Evolutionary conservation across 2,113 vertebrate species (phyloP).

Genomic region (Microcebus jonahi): DNA sequence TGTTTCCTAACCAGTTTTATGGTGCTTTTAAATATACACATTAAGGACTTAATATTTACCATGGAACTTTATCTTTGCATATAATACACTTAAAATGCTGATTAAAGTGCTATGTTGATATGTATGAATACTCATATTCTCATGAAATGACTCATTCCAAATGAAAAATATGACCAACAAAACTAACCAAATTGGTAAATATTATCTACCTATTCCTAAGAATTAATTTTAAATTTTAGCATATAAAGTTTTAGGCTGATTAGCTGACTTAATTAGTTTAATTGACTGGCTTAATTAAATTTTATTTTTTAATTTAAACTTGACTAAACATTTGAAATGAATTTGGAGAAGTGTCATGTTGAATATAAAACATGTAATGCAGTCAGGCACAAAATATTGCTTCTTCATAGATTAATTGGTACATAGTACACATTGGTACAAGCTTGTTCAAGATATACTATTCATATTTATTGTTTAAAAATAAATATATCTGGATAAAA

Average conservation of each 20-base stretch:
- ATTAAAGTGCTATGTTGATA: background rate
- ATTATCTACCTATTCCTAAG: background rate
- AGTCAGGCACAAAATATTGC: background rate
- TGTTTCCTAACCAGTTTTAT: background rate
- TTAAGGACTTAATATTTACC: background rate
- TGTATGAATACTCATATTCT: background rate
- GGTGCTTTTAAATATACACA: slow-evolving; percentile 4
- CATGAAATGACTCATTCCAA: background rate
- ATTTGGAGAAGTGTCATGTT: slow-evolving; percentile 26
- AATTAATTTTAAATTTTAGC: slow-evolving; percentile 43
- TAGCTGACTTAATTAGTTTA: slow-evolving; percentile 57
- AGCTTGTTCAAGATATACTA: background rate
- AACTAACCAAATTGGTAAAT: slow-evolving; percentile 5
- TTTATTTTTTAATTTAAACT: slow-evolving; percentile 57
- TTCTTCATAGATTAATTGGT: background rate
- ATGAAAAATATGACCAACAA: background rate
- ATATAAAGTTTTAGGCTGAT: slow-evolving; percentile 32
- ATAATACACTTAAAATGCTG: background rate
- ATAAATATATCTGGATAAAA: background rate
- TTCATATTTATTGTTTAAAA: slow-evolving; percentile 16
- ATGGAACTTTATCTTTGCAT: background rate
- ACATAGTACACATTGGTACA: background rate
- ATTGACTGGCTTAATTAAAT: slow-evolving; percentile 52
- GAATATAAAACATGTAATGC: slow-evolving; percentile 22
- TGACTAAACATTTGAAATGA: slow-evolving; percentile 64